phyloP scores from a whole-genome alignment of 1,140 invertebrate genomes.

The Pseudomyrmex sp. region DNA sequence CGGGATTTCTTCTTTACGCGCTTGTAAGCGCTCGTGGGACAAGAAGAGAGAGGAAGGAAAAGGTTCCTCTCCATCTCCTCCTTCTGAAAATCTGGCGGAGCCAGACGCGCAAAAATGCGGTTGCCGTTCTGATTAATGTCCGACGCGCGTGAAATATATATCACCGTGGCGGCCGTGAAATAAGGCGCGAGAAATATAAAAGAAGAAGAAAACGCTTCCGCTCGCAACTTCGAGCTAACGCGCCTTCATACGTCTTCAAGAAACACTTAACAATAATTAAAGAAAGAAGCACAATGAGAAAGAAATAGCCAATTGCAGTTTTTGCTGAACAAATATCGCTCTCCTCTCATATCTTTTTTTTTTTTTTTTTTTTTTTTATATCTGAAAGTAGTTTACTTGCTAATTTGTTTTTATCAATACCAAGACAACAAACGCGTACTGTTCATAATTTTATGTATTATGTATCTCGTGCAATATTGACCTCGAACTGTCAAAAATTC shows the following conservation, averaged over 20 bases:
- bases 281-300: constrained; percentile 23
- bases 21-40: neutral
- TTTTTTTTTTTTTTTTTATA: too few species aligned
- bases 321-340: constrained; percentile 11
- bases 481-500: too few species aligned
- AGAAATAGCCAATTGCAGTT: constrained; percentile 26
- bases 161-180: constrained; percentile 27
- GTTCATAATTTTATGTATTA: too few species aligned
- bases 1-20: constrained; percentile 3
- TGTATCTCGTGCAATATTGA: too few species aligned
- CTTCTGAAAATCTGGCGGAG: constrained; percentile 26
- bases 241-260: constrained; percentile 2
- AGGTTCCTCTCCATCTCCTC: neutral
- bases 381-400: neutral
- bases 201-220: constrained; percentile 14
- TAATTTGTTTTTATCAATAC: too few species aligned
- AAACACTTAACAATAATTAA: constrained; percentile 40
- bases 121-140: constrained; percentile 47
- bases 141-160: constrained; percentile 34
- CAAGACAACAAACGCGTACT: too few species aligned
- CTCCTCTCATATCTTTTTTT: neutral
- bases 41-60: neutral
- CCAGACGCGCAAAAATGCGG: constrained; percentile 39
- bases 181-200: neutral
- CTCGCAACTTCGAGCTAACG: constrained; percentile 39